A percentile compares a stretch with the other conserved stretches of the same genome.
These are phyloP conservation scores for Stenoptilia bipunctidactyla DNA, from an alignment of 2,888 invertebrate species.

Conservation along the genomic window DNA sequence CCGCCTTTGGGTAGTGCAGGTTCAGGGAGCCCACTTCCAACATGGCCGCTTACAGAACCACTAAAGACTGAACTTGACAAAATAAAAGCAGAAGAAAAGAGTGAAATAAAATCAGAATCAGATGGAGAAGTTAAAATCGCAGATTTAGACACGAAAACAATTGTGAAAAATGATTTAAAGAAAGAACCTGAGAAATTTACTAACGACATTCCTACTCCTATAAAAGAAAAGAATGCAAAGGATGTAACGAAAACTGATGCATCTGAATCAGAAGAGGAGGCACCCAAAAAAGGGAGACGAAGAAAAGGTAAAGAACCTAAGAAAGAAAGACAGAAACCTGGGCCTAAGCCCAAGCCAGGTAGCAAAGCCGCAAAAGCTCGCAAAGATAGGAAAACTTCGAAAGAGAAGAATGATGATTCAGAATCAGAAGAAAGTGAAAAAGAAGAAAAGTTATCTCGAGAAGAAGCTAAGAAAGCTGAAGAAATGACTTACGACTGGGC, in stretches of 20 bases:
- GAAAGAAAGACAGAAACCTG: constrained; percentile 39
- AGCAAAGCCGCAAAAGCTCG: constrained; percentile 21
- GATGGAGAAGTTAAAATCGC: constrained; percentile 67
- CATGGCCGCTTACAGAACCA: constrained; percentile 54
- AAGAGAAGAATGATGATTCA: constrained; percentile 65
- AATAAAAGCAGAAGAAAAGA: constrained; percentile 54
- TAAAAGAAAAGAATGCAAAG: constrained; percentile 17
- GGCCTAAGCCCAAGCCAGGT: constrained; percentile 50
- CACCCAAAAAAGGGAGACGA: constrained; percentile 36
- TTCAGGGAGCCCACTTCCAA: constrained; percentile 46
- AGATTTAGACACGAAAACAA: constrained; percentile 60
- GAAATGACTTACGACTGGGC: constrained; percentile 94
- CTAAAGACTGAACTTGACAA: constrained; percentile 56
- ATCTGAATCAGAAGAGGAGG: constrained; percentile 44
- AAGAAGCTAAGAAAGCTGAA: constrained; percentile 79
- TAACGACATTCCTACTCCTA: too few relatives aligned
- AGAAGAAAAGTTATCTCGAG: constrained; percentile 71
- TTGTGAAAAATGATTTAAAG: constrained; percentile 35
- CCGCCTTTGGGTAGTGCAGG: constrained; percentile 47
- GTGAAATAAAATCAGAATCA: constrained; percentile 61
- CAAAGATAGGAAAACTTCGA: constrained; percentile 57
- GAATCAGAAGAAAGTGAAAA: constrained; percentile 69
- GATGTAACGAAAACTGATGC: constrained; percentile 31
- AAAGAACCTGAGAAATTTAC: constrained; percentile 20
- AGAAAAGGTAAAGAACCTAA: constrained; percentile 43